Conservation (phyloP, 2,113 vertebrate species). For the Clupea harengus region DNA sequence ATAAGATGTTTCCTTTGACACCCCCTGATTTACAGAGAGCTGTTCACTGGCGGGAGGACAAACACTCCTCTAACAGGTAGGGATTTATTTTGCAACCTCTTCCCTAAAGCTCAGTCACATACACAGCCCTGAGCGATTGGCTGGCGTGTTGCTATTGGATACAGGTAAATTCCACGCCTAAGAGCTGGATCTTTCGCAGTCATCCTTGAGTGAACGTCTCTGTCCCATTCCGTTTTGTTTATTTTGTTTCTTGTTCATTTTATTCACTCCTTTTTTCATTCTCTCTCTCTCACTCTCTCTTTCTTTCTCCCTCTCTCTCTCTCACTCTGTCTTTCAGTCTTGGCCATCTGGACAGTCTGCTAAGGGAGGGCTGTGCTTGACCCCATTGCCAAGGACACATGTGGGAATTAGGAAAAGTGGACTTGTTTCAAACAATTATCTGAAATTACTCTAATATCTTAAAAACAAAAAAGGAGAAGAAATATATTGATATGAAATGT, state of each 20-base stretch:
- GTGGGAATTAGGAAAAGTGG: slow-evolving; percentile 88
- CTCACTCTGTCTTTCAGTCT: slow-evolving; percentile 56
- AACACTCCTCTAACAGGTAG: slow-evolving; percentile 55
- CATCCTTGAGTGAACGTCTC: not conserved
- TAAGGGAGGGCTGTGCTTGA: slow-evolving; percentile 58
- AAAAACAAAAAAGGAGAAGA: slow-evolving; percentile 73
- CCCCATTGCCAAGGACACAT: slow-evolving; percentile 86
- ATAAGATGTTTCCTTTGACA: slow-evolving; percentile 54
- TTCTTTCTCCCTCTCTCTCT: slow-evolving; percentile 58
- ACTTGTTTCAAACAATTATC: slow-evolving; percentile 88
- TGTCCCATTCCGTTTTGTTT: not conserved
- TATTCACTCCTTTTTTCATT: not conserved
- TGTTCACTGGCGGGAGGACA: slow-evolving; percentile 59
- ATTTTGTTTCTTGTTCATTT: not conserved
- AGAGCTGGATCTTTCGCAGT: not conserved
- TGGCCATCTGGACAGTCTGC: slow-evolving; percentile 74
- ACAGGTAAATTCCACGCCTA: slow-evolving; percentile 4
- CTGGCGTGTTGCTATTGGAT: slow-evolving; percentile 28
- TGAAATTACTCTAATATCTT: slow-evolving; percentile 88
- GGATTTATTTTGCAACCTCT: slow-evolving; percentile 8
- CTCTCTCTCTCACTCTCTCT: slow-evolving; percentile 15
- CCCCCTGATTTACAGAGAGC: slow-evolving; percentile 53
- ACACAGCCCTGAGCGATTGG: slow-evolving; percentile 40
- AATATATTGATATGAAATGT: slow-evolving; percentile 76
- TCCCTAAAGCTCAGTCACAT: slow-evolving; percentile 36